Conservation (phyloP, 2,797 vertebrate species). For the Phoebastria nigripes region DNA sequence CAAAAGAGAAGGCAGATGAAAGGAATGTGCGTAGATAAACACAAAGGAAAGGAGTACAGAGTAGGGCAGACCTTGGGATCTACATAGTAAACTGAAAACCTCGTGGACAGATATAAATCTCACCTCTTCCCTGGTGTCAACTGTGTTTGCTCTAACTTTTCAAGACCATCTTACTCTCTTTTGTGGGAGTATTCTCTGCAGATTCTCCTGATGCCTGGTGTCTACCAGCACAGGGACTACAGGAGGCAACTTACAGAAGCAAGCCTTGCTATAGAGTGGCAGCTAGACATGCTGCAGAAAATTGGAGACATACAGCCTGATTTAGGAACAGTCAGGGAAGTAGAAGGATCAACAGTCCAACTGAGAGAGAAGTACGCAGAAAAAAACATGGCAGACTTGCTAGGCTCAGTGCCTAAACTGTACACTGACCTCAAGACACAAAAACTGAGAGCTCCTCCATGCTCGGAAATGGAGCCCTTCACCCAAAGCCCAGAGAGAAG, state of each 20-base stretch:
- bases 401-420: not conserved
- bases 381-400: not conserved
- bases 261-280: not conserved
- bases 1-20: not conserved
- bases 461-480: not conserved
- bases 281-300: not conserved
- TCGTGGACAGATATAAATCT: not conserved
- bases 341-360: not conserved
- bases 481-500: not conserved
- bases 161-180: not conserved
- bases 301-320: not conserved
- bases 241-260: not conserved
- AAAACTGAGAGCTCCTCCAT: not conserved
- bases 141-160: not conserved
- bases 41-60: not conserved
- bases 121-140: not conserved
- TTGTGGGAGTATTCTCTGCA: not conserved
- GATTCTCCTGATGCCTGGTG: not conserved
- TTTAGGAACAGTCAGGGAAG: not conserved
- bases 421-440: not conserved
- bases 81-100: not conserved
- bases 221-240: not conserved
- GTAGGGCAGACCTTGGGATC: not conserved
- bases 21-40: not conserved
- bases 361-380: not conserved